These are phyloP conservation scores for Caiman crocodilus DNA, from an alignment of 2,797 vertebrate genomes.

Conservation along the genomic window DNA sequence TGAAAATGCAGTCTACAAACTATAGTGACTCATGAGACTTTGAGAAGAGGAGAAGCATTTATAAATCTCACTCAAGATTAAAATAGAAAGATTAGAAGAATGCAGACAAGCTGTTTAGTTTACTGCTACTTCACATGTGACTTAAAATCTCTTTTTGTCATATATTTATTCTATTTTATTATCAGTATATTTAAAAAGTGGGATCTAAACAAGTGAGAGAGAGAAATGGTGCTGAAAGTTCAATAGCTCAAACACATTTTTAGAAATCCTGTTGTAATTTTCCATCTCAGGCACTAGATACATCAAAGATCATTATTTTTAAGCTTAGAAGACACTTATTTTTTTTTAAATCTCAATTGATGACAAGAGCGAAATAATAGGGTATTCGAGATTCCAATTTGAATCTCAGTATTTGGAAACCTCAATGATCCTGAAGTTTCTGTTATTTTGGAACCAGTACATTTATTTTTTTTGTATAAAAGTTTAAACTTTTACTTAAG, in stretches of 20 bases:
- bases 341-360: constrained; percentile 4
- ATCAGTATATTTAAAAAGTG: constrained; percentile 65
- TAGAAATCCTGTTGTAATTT: neutral
- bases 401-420: constrained; percentile 4
- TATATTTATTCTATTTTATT: constrained; percentile 59
- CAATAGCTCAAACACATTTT: constrained; percentile 24
- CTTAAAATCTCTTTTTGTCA: constrained; percentile 65
- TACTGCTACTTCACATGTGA: constrained; percentile 72
- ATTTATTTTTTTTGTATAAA: constrained; percentile 41
- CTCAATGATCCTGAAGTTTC: constrained; percentile 51
- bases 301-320: constrained; percentile 52
- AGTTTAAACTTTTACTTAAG: constrained; percentile 47
- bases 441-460: constrained; percentile 34
- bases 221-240: constrained; percentile 62
- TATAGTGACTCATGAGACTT: constrained; percentile 20
- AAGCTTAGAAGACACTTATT: constrained; percentile 22
- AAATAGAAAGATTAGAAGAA: constrained; percentile 73
- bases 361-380: constrained; percentile 51
- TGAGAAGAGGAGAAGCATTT: constrained; percentile 68
- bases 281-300: neutral
- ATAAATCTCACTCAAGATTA: constrained; percentile 73
- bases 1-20: constrained; percentile 65
- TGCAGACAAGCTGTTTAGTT: constrained; percentile 70
- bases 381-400: constrained; percentile 40
- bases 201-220: constrained; percentile 57